Conservation (phyloP, 2,888 invertebrate species). For the Charanyca ferruginea region DNA sequence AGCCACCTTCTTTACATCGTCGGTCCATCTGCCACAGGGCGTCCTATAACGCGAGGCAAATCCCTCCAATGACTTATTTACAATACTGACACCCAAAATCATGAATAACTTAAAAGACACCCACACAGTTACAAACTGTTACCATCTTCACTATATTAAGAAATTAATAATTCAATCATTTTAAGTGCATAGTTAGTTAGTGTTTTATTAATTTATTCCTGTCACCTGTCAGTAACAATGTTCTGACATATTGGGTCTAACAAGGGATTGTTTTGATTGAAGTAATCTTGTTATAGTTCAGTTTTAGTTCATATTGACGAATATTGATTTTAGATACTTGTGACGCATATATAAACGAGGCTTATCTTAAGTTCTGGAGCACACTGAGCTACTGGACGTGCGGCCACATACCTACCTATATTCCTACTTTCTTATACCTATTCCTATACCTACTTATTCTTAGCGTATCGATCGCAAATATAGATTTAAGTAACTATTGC, state of each 20-base stretch:
- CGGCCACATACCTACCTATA: too few species aligned
- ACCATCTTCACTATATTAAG: neutral
- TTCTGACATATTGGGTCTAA: conserved; percentile 37
- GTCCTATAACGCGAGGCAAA: too few species aligned
- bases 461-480: too few species aligned
- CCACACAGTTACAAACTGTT: neutral
- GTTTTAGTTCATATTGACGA: conserved; percentile 31
- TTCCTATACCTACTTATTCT: too few species aligned
- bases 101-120: conserved; percentile 16
- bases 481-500: too few species aligned
- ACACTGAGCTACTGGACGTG: too few species aligned
- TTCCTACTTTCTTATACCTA: too few species aligned
- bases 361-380: neutral
- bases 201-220: conserved; percentile 40
- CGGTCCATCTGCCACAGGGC: too few species aligned
- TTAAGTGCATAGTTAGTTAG: conserved; percentile 11
- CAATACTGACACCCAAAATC: neutral
- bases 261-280: conserved; percentile 45
- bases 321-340: conserved; percentile 45
- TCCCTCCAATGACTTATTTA: too few species aligned
- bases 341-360: conserved; percentile 37
- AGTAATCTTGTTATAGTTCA: conserved; percentile 51
- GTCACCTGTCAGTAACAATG: conserved; percentile 24
- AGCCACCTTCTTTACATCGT: too few species aligned
- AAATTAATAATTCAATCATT: conserved; percentile 34